Percentiles rank a stretch among this genome's conserved stretches.
Evolutionary conservation across 2,797 vertebrate species (phyloP).

Genomic region (Lutjanus campechanus): DNA sequence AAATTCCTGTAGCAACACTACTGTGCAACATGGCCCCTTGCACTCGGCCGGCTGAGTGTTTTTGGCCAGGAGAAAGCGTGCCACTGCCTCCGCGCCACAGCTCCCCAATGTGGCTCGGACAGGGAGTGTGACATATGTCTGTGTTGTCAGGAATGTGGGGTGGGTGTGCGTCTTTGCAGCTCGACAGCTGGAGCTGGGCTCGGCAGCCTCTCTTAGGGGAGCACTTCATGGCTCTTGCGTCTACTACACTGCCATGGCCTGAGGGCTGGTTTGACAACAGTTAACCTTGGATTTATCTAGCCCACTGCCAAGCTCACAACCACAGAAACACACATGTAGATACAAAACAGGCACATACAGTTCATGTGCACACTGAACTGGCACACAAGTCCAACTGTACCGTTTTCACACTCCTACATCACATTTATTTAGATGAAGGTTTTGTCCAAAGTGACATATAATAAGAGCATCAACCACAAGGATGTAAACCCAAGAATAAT

Average conservation of each 20-base stretch:
- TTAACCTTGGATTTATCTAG: slow-evolving; percentile 84
- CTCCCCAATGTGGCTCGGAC: slow-evolving; percentile 53
- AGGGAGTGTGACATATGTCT: slow-evolving; percentile 77
- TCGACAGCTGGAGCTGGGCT: slow-evolving; percentile 79
- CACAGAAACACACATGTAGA: slow-evolving; percentile 29
- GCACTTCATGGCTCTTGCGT: slow-evolving; percentile 72
- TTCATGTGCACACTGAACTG: not conserved
- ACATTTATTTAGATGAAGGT: not conserved
- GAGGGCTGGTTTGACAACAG: slow-evolving; percentile 81
- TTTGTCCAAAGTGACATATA: not conserved
- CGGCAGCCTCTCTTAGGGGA: slow-evolving; percentile 77
- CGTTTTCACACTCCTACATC: slow-evolving; percentile 7
- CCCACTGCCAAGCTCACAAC: slow-evolving; percentile 46
- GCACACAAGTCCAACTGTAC: not conserved
- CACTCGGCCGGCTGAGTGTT: slow-evolving; percentile 34
- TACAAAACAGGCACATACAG: slow-evolving; percentile 1
- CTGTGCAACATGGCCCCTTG: slow-evolving; percentile 57
- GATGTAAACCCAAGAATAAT: not conserved
- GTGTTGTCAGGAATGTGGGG: slow-evolving; percentile 60
- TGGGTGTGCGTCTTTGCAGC: slow-evolving; percentile 44
- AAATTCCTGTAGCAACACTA: slow-evolving; percentile 55
- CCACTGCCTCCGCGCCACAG: slow-evolving; percentile 55
- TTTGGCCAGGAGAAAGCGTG: slow-evolving; percentile 49
- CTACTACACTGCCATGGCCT: slow-evolving; percentile 70
- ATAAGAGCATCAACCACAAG: not conserved